Base-by-base conservation (phyloP, 2,797 vertebrate species). In the Cryptoblepharus egeriae region DNA sequence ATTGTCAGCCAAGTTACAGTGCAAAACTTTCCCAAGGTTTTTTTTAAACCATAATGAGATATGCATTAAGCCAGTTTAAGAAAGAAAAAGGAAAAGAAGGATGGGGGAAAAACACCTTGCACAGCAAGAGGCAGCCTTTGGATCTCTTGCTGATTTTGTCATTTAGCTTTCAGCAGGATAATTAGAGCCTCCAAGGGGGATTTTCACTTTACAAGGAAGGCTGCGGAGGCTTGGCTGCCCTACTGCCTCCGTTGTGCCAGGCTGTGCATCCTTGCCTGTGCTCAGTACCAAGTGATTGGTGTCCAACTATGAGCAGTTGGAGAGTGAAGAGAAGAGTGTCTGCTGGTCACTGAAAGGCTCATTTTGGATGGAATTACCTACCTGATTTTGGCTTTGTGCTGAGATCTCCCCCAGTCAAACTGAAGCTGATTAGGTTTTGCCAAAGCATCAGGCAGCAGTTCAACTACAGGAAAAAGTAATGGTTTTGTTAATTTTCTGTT, bases 161-260 rank as follows among this genome's bases (percentile, higher is more conserved):
- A 92, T 93, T 93, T 93, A 89, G 90, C 90, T 89, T 93, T 80
- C 82, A 1, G 57, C 74, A 32, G 75, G 85, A 85, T 93, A 94
- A 94, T 94, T 88, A 90, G 79, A 88, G 68, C 87, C 90, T 91
- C 92, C 91, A 82, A 37, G 2, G 11, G 89, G 0, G 90, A 91
- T 91, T 92, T 92, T 86, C 92, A 93, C 91, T 94, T 93, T 91
- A 83, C 86, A 79, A 75, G 88, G 75, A 58, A n/a, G 80, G 77
- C 89, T 69, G 73, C 13, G 75, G 85, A 79, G 82, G 80, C 35
- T n/a, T n/a, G n/a, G n/a, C 71, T 45, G 35, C 5, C 7, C 60
- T 52, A 64, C 45, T 30, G 61, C 81, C 77, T 28, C n/a, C 1
- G 18, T 12, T 30, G 80, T 80, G 52, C 0, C 65, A 76, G 64